Conservation (phyloP, 1,140 invertebrate species). For the Drosophila lacertosa region DNA sequence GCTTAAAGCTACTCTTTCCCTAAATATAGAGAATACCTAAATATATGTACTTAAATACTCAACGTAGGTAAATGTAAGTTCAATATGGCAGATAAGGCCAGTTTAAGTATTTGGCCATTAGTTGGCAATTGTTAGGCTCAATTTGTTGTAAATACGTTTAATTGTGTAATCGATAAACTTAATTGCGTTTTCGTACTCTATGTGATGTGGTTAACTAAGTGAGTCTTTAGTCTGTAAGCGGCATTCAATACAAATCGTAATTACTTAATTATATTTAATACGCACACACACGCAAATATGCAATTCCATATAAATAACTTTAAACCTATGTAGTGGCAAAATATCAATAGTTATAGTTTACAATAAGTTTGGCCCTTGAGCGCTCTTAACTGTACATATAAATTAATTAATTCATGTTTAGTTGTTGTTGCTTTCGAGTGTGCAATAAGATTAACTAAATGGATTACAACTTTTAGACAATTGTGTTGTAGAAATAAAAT, state of each 20-base stretch:
- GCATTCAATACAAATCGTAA: conserved; percentile 14
- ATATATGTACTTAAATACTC: too few relatives aligned
- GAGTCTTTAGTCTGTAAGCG: conserved; percentile 27
- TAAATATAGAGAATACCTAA: background rate
- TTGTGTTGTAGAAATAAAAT: background rate
- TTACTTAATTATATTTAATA: conserved; percentile 1
- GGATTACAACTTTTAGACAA: background rate
- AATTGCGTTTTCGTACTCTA: conserved; percentile 13
- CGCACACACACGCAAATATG: background rate
- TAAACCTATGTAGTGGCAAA: conserved; percentile 26
- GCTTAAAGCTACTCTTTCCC: background rate
- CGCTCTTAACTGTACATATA: conserved; percentile 34
- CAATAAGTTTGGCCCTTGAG: background rate
- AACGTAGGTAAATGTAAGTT: background rate
- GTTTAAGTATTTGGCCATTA: background rate
- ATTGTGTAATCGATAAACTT: conserved; percentile 23
- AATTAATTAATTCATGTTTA: conserved; percentile 11
- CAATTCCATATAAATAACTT: conserved; percentile 10
- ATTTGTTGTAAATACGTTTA: conserved; percentile 34
- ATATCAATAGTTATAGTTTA: conserved; percentile 37
- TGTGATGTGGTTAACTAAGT: conserved; percentile 48
- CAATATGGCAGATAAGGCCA: background rate
- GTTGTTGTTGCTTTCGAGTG: conserved; percentile 28
- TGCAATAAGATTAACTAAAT: background rate
- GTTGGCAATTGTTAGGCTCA: conserved; percentile 16